Base-by-base conservation (phyloP, 1,140 invertebrate genomes). In the Batillaria attramentaria region DNA sequence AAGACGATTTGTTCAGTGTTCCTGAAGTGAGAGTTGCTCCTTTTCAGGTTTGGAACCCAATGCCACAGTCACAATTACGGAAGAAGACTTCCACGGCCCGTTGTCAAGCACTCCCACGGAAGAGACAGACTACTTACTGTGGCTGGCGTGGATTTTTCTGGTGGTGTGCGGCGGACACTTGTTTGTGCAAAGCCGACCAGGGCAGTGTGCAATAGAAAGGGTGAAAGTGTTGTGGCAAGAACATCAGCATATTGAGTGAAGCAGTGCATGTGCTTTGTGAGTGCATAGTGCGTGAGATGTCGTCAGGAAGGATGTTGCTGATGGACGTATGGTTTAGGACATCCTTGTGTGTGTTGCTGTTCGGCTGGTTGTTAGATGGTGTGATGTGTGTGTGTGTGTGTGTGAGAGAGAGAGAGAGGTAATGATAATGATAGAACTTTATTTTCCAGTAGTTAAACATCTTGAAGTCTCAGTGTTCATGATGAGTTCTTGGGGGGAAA, bases 161-260 rank as follows among this genome's bases (percentile, higher is more conserved):
- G 89, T 95, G 1, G 85, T 94, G n/a, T 97, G 95, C 90, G 92
- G 93, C 43, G 88, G 94, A 69, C 95, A 95, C 90, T 95, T 95
- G 81, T 94, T 97, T 78, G 93, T 94, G 16, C 93, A 95, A 86
- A 96, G 96, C 39, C 93, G 92, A 37, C 94, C 94, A 88, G 98
- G 95, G 93, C 94, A 92, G 80, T 94, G 94, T 88, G 94, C 97
- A 81, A 94, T 97, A 0, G 96, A 97, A 88, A 94, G 94, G 86
- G 92, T 97, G 28, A 94, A 95, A 87, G 95, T 95, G 84, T 96
- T 95, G 75, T 98, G 97, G 96, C 92, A 95, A 75, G 97, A 98
- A 83, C 92, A 93, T 84, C 91, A 93, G 87, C 96, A 97, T 89
- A 94, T 89, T 78, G 92, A 93, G 73, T 93, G 85, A 87, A 78